phyloP scores from a whole-genome alignment of 1,140 invertebrate genomes.

The Bombus terrestris region DNA sequence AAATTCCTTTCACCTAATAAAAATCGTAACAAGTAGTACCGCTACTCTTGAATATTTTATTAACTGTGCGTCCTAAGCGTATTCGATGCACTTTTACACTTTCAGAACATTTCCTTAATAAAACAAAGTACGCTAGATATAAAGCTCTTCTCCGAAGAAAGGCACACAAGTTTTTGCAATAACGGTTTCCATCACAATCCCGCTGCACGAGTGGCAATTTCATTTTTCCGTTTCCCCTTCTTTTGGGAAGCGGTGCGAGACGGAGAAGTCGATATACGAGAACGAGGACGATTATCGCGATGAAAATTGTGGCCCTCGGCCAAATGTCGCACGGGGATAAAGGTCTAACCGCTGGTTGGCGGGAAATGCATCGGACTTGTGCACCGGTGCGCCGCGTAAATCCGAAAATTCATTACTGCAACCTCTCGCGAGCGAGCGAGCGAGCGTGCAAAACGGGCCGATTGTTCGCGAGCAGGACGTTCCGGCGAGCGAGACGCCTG shows the following conservation, averaged over 20 bases:
- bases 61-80: too few relatives aligned
- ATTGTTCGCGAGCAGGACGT: conserved; percentile 1
- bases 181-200: not conserved
- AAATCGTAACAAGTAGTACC: too few relatives aligned
- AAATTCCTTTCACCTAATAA: too few relatives aligned
- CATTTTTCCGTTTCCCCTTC: conserved; percentile 39
- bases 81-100: too few relatives aligned
- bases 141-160: not conserved
- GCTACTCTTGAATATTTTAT: too few relatives aligned
- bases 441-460: conserved; percentile 15
- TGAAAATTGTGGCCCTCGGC: conserved; percentile 67
- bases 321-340: conserved; percentile 72
- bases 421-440: conserved; percentile 39
- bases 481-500: conserved; percentile 39
- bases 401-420: conserved; percentile 72
- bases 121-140: too few relatives aligned
- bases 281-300: conserved; percentile 58
- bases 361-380: conserved; percentile 67
- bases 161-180: not conserved
- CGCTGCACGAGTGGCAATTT: not conserved
- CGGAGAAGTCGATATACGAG: not conserved
- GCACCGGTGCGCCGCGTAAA: conserved; percentile 69
- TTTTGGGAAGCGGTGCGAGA: not conserved
- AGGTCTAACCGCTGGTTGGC: conserved; percentile 67
- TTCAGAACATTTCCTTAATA: too few relatives aligned